Evolutionary conservation across 2,888 invertebrate genomes (phyloP).

Genomic region (Phasia obesa): DNA sequence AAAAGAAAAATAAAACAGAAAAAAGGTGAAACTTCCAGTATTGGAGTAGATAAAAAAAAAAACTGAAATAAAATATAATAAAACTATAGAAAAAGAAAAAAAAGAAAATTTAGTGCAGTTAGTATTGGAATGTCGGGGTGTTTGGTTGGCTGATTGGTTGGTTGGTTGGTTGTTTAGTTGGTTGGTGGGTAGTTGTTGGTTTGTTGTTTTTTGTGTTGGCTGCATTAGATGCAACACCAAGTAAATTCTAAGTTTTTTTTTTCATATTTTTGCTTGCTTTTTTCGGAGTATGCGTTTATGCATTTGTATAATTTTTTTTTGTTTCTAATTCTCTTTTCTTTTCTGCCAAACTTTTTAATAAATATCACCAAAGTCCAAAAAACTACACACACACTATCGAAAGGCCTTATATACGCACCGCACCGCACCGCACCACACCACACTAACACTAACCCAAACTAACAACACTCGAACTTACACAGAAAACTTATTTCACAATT

Average conservation of each 20-base stretch:
- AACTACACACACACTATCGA: not conserved
- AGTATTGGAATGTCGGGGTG: constrained; percentile 40
- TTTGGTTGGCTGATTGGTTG: constrained; percentile 43
- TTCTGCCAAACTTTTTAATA: constrained; percentile 55
- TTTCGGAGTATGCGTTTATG: constrained; percentile 66
- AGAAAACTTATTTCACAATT: constrained; percentile 24
- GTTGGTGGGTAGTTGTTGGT: not conserved
- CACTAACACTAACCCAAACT: too few species aligned
- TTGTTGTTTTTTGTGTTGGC: constrained; percentile 16
- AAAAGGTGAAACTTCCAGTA: constrained; percentile 68
- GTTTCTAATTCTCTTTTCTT: constrained; percentile 7
- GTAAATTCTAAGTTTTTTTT: constrained; percentile 48
- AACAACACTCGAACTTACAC: too few species aligned
- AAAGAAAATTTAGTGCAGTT: constrained; percentile 22
- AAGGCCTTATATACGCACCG: constrained; percentile 6
- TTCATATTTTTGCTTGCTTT: not conserved
- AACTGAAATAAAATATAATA: constrained; percentile 44
- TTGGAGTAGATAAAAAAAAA: constrained; percentile 64
- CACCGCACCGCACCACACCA: not conserved
- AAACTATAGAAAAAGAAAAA: not conserved
- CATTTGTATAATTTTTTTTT: constrained; percentile 43
- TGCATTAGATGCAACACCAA: constrained; percentile 59
- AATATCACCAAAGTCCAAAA: constrained; percentile 37
- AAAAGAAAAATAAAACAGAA: constrained; percentile 1
- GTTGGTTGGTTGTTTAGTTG: constrained; percentile 33